Evolutionary conservation across 1,140 invertebrate genomes (phyloP), one percentile per base, ranked within the genome.

Genomic region (Papilio machaon): DNA sequence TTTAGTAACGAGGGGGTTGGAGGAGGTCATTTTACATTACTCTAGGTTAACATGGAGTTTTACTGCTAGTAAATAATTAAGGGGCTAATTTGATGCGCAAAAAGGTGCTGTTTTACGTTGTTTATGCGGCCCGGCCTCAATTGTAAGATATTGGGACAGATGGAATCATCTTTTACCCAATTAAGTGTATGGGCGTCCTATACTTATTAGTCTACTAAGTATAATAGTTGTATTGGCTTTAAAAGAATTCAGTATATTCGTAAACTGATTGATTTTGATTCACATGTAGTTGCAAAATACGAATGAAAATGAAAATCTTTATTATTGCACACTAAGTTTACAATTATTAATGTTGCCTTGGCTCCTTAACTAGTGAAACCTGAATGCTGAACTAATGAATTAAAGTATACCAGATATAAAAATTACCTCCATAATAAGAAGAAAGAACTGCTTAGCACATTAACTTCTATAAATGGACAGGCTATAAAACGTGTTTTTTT

Each of bases 61-160:
- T 92, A 93, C 87, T 90, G 88, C 86, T 90, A 89, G 90, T 94
- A 92, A 94, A 94, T 93, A 92, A 92, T 92, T 91, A 91, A 91
- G 89, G 82, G 87, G 84, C 90, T 94, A 94, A 94, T 94, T 94
- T 94, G 92, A 94, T 94, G 92, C 83, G 89, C 82, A 86, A 85
- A 87, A 88, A 89, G 84, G 85, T 86, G 83, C 78, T 87, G 80
- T 81, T 60, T 82, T 83, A 82, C 85, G 85, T 85, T 86, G 87
- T 93, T 92, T 93, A 92, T 89, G 89, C 87, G 85, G 81, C 86
- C 83, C 47, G 80, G 80, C 81, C 82, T 80, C 83, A 80, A 88
- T 91, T 89, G 86, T 81, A 89, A 85, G 85, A 88, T 88, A 79
- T 47, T 60, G 76, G 58, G 52, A 79, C 77, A 49, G 77, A 79